These are phyloP conservation scores for Perca fluviatilis DNA, from an alignment of 2,113 vertebrate species.

Conservation along the genomic window DNA sequence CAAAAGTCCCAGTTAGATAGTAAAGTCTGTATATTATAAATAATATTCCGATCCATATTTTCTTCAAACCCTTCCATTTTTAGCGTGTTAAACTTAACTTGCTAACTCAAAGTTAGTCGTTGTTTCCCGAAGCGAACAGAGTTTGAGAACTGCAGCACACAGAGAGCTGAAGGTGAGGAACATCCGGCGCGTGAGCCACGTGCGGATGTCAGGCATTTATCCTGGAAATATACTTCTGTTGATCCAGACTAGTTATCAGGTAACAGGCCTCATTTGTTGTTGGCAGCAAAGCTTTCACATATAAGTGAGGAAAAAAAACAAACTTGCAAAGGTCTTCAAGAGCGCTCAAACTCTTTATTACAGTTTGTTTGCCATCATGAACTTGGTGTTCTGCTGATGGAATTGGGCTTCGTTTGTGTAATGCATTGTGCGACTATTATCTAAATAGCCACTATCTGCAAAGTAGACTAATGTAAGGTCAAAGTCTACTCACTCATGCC, in stretches of 20 bases:
- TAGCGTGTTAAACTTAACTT: no score
- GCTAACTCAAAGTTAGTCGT: no score
- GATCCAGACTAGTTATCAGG: background rate
- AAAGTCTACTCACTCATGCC: background rate
- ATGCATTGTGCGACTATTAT: background rate
- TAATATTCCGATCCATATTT: no score
- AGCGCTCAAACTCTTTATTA: background rate
- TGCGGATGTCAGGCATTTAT: no score
- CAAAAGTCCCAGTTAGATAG: no score
- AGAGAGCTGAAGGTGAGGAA: no score
- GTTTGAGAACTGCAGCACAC: no score
- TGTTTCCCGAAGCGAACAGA: no score
- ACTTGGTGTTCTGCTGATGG: background rate
- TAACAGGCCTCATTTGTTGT: background rate
- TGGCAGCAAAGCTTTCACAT: background rate
- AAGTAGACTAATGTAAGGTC: slow-evolving; percentile 16
- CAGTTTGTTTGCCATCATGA: background rate
- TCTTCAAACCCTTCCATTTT: no score
- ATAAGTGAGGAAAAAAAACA: background rate
- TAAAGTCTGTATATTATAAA: no score
- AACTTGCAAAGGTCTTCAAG: background rate
- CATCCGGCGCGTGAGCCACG: no score
- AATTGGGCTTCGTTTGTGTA: background rate
- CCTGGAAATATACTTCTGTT: no score
- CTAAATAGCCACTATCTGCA: background rate